phyloP scores from a whole-genome alignment of 2,113 vertebrate species.

The Tinamus guttatus region DNA sequence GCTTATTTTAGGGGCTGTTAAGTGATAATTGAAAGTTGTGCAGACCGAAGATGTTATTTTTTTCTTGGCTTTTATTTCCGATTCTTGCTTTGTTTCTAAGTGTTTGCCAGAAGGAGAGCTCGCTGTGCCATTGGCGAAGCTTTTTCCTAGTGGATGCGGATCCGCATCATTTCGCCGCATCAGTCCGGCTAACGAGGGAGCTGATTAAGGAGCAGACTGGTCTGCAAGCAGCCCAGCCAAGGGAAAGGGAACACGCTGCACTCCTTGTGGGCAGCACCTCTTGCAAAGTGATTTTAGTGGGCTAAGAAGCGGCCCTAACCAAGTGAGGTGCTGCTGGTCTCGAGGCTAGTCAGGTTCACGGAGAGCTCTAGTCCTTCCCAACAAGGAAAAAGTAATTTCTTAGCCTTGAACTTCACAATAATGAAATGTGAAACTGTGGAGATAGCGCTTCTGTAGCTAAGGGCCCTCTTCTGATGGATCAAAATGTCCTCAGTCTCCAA shows the following conservation, averaged over 20 bases:
- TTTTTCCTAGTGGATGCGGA: background rate
- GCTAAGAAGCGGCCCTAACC: background rate
- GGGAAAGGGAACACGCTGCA: background rate
- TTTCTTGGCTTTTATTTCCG: background rate
- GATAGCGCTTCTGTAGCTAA: background rate
- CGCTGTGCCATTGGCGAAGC: background rate
- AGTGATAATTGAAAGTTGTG: background rate
- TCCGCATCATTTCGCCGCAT: background rate
- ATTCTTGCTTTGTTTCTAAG: background rate
- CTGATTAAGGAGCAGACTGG: background rate
- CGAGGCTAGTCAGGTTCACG: background rate
- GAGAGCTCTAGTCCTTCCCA: conserved; percentile 17
- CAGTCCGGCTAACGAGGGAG: background rate
- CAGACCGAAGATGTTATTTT: conserved; percentile 2
- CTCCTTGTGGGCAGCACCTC: background rate
- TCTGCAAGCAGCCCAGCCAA: background rate
- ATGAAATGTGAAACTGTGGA: background rate
- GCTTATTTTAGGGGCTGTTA: background rate
- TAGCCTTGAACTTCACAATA: background rate
- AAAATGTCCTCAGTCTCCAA: background rate
- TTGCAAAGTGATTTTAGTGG: background rate
- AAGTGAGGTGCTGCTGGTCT: background rate
- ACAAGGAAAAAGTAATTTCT: conserved; percentile 16
- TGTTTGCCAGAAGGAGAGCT: background rate
- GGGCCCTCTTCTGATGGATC: background rate